Conservation (phyloP, 2,888 invertebrate genomes). For the Patella depressa region DNA sequence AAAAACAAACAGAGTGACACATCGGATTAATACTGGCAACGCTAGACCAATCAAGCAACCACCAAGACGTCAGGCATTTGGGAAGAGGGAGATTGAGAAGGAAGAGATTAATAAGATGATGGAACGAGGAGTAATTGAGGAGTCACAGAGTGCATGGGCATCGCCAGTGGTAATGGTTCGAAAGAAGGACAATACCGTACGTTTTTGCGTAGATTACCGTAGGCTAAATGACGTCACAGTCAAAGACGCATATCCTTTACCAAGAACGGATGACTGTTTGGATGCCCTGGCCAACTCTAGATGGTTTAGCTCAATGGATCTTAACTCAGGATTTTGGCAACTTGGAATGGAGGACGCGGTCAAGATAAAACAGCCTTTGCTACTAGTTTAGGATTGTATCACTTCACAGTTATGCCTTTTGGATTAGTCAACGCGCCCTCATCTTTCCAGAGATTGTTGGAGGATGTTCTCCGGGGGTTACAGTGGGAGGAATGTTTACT, state of each 20-base stretch:
- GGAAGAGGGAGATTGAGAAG: conserved; percentile 23
- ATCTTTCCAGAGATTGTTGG: conserved; percentile 45
- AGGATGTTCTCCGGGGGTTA: conserved; percentile 34
- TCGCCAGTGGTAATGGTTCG: conserved; percentile 31
- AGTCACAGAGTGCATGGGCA: conserved; percentile 30
- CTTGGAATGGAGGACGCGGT: conserved; percentile 12
- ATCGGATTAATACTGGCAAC: conserved; percentile 22
- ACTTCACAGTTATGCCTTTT: conserved; percentile 34
- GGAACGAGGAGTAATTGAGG: conserved; percentile 20
- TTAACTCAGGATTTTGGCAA: conserved; percentile 21
- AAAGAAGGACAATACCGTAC: conserved; percentile 27
- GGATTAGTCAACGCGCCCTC: conserved; percentile 40
- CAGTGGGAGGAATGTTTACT: conserved; percentile 30
- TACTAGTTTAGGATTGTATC: background rate
- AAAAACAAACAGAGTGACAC: conserved; percentile 22
- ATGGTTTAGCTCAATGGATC: conserved; percentile 21
- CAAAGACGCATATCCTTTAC: conserved; percentile 27
- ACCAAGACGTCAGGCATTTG: conserved; percentile 28
- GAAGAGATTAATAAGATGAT: conserved; percentile 18
- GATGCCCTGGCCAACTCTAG: conserved; percentile 22
- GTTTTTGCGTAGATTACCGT: conserved; percentile 35
- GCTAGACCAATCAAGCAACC: conserved; percentile 26
- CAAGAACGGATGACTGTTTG: conserved; percentile 29
- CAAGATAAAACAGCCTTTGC: conserved; percentile 3
- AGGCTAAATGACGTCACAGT: conserved; percentile 28